Evolutionary conservation across 2,113 vertebrate species (phyloP), one percentile per base, ranked within the genome.

Genomic region (Camelus dromedarius): DNA sequence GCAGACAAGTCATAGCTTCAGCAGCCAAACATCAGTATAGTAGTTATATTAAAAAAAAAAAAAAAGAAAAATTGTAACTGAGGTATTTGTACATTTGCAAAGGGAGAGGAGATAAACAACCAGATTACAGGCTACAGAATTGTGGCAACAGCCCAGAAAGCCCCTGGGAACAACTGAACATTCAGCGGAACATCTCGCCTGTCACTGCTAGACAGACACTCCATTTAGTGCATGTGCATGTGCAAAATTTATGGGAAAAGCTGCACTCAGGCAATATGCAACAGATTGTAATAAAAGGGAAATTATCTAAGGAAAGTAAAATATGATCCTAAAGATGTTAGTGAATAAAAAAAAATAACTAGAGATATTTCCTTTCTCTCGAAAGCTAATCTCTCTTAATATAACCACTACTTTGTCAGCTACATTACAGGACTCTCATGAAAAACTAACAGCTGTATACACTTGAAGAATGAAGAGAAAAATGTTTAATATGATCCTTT

Each of bases 1-100:
- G 8, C 30, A 97, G 16, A 8, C 16, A 75, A 80, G 14, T 38
- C 91, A 54, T 14, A 67, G 18, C 1, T 81, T 2, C 9, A 69
- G 15, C 15, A 82, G 26, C 1, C 0, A 66, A 94, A 96, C 77
- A 75, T 83, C 58, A 94, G 0, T 35, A 12, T 89, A 91, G 18
- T 0, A 3, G 48, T 93, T 93, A 75, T 76, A 38, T 42, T 42
- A 42, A 42, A 42, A 42, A 42, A 26, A 26, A 79, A 42, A 42
- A 42, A 26, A 26, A 79, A 66, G 58, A 70, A 89, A 77, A 52
- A 50, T 30, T 67, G 3, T n/a, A 42, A 69, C n/a, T 50, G 10
- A 62, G 56, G 91, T 81, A 77, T 96, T 93, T 89, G 35, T 79
- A 81, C 24, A 92, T 85, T 97, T 95, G 69, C 9, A 91, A 38